Conservation (phyloP, 2,797 vertebrate species). For the Micropoecilia bifurca region DNA sequence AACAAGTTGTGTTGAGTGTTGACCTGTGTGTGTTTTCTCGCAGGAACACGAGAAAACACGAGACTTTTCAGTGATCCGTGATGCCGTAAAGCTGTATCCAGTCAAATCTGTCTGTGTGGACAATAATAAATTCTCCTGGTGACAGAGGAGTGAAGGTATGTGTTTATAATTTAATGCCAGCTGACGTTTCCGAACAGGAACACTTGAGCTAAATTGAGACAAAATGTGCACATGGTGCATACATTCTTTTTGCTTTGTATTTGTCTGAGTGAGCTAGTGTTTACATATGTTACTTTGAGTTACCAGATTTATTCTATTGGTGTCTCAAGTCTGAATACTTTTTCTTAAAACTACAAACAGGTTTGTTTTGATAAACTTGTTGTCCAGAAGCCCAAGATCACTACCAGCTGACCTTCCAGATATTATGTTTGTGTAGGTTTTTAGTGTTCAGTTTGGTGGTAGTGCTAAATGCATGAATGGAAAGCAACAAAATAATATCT, state of each 20-base stretch:
- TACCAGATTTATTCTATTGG: background rate
- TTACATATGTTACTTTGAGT: slow-evolving; percentile 5
- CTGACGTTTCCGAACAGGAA: slow-evolving; percentile 45
- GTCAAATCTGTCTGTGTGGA: slow-evolving; percentile 51
- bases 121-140: slow-evolving; percentile 42
- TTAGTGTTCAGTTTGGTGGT: background rate
- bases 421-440: background rate
- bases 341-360: background rate
- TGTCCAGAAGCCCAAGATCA: background rate
- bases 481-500: background rate
- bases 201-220: slow-evolving; percentile 58
- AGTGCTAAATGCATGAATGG: background rate
- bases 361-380: background rate
- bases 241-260: slow-evolving; percentile 21
- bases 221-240: slow-evolving; percentile 27
- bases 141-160: slow-evolving; percentile 58
- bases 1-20: background rate
- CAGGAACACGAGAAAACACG: background rate
- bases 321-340: background rate
- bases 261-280: background rate
- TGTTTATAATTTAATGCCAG: slow-evolving; percentile 56
- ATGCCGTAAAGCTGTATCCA: slow-evolving; percentile 49
- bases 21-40: background rate
- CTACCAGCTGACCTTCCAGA: background rate
- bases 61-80: slow-evolving; percentile 46